A percentile compares a stretch with the other conserved stretches of the same genome.
phyloP scores from a whole-genome alignment of 1,140 invertebrate species.

The Batillaria attramentaria region DNA sequence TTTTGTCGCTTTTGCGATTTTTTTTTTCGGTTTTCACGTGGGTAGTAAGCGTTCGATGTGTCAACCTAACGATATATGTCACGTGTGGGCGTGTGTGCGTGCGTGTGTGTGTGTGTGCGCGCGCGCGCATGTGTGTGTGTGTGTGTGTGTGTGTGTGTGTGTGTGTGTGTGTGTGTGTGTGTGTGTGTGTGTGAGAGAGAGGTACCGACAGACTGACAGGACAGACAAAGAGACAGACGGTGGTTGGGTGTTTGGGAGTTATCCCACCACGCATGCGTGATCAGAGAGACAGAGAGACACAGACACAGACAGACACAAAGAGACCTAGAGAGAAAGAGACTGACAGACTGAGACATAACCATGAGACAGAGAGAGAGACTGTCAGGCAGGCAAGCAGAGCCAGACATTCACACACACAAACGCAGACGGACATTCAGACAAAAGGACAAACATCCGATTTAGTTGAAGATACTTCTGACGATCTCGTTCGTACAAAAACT shows the following conservation, averaged over 20 bases:
- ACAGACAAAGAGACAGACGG: neutral
- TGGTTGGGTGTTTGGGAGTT: neutral
- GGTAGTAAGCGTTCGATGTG: no score
- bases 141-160: neutral
- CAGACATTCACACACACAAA: neutral
- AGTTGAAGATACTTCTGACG: no score
- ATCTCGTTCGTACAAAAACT: no score
- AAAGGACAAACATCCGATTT: no score
- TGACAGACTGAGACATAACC: neutral
- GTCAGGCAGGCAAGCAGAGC: neutral
- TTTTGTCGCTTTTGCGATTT: neutral
- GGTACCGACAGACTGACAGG: neutral
- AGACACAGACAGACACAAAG: neutral
- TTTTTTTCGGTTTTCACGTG: neutral
- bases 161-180: neutral
- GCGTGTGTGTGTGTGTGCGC: neutral
- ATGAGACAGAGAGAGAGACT: neutral
- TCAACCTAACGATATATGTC: neutral
- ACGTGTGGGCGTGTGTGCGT: neutral
- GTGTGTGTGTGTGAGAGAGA: neutral
- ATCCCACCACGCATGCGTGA: neutral
- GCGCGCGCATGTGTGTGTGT: conserved; percentile 16
- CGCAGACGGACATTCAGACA: neutral
- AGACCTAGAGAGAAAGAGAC: neutral
- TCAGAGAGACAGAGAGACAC: neutral